A percentile compares a stretch with the other conserved stretches of the same genome.
phyloP scores from a whole-genome alignment of 2,797 vertebrate genomes.

The Lepilemur ruficaudatus region DNA sequence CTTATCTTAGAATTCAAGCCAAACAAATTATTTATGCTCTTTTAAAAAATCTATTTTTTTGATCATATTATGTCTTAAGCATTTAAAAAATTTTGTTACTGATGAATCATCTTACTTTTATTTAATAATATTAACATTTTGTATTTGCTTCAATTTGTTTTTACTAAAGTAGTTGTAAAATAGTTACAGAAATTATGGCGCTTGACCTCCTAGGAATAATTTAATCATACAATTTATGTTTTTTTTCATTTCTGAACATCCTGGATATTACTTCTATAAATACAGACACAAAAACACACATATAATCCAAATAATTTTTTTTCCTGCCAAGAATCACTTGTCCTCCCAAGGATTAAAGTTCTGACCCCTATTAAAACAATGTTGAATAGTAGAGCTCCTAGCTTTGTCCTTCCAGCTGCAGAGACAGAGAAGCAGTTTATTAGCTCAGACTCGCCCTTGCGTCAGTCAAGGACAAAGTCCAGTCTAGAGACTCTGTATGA shows the following conservation, averaged over 20 bases:
- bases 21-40: background rate
- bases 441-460: background rate
- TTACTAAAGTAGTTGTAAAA: background rate
- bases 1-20: constrained; percentile 32
- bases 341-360: constrained; percentile 48
- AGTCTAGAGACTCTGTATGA: background rate
- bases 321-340: background rate
- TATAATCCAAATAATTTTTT: background rate
- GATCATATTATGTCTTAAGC: background rate
- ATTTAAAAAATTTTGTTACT: background rate
- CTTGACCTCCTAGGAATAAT: constrained; percentile 18
- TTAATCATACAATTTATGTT: constrained; percentile 1
- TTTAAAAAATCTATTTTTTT: background rate
- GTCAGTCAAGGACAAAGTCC: constrained; percentile 10
- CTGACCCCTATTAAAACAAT: constrained; percentile 28
- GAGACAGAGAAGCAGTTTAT: background rate
- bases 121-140: constrained; percentile 38
- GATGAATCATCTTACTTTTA: background rate
- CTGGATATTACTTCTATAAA: constrained; percentile 40
- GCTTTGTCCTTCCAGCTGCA: background rate
- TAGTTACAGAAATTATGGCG: constrained; percentile 21
- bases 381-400: background rate
- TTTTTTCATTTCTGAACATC: constrained; percentile 46
- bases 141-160: background rate
- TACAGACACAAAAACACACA: background rate